Evolutionary conservation across 2,113 vertebrate species (phyloP).

Genomic region (Mustelus asterias): DNA sequence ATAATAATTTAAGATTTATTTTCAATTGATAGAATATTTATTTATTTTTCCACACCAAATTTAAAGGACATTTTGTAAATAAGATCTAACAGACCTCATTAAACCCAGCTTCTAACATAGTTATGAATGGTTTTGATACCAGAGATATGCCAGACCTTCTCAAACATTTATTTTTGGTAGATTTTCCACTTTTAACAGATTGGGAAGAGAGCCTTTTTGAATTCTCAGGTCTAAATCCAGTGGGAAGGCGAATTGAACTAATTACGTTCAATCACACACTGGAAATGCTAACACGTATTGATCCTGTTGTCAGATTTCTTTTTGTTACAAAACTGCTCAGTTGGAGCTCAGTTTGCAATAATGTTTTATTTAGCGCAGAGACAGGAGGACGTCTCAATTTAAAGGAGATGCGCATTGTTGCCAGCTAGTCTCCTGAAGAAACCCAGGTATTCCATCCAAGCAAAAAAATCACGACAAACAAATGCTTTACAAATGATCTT

Average conservation of each 20-base stretch:
- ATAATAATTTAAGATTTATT: neutral
- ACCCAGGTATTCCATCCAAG: neutral
- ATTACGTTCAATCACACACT: neutral
- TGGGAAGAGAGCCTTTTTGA: neutral
- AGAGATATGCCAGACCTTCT: neutral
- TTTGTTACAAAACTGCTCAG: constrained; percentile 20
- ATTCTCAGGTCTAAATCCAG: neutral
- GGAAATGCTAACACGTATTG: constrained; percentile 1
- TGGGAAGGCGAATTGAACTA: neutral
- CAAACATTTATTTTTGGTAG: neutral
- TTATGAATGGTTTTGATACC: neutral
- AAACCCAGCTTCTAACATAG: neutral
- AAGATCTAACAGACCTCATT: neutral
- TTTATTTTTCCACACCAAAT: neutral
- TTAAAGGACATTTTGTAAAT: neutral
- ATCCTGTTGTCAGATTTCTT: neutral
- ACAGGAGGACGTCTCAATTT: neutral
- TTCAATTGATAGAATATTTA: neutral
- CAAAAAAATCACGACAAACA: neutral
- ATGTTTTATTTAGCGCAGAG: neutral
- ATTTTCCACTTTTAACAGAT: neutral
- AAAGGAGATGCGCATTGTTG: neutral
- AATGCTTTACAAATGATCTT: neutral
- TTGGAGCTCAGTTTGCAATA: neutral
- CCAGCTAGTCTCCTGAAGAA: neutral